A percentile compares a stretch with the other conserved stretches of the same genome.
Evolutionary conservation across 2,888 invertebrate genomes (phyloP).

Genomic region (Malacosoma neustria): DNA sequence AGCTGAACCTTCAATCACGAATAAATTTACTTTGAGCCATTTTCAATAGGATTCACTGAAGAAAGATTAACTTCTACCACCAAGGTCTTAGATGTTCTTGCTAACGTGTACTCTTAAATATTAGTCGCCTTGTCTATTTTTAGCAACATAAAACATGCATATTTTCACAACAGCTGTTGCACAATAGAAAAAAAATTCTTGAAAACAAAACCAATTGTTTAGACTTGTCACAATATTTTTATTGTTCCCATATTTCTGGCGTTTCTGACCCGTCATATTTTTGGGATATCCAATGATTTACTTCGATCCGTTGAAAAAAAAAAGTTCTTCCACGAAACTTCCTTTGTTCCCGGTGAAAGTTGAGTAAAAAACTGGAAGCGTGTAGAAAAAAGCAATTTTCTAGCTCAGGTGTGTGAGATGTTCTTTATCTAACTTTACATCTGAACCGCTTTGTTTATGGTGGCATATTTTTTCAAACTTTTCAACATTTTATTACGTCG

Average conservation of each 20-base stretch:
- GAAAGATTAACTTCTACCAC: no score
- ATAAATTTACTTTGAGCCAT: no score
- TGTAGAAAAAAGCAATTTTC: constrained; percentile 75
- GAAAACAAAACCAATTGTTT: constrained; percentile 49
- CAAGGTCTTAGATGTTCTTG: no score
- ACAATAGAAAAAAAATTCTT: no score
- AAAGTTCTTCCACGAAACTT: constrained; percentile 68
- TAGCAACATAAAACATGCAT: no score
- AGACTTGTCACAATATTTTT: constrained; percentile 63
- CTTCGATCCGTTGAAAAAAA: constrained; percentile 32
- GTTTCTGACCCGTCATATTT: constrained; percentile 48
- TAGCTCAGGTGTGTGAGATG: constrained; percentile 75
- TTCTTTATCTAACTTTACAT: constrained; percentile 76
- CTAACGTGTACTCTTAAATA: no score
- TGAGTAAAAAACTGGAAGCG: constrained; percentile 70
- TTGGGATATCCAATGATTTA: constrained; percentile 57
- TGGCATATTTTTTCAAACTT: constrained; percentile 68
- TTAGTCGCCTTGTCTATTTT: no score
- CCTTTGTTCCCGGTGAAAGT: constrained; percentile 71
- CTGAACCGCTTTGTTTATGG: constrained; percentile 71
- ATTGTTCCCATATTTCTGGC: constrained; percentile 55
- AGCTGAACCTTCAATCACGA: no score
- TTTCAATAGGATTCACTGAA: no score
- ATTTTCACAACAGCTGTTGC: no score
- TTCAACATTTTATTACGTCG: constrained; percentile 69